Base-by-base conservation (phyloP, 2,888 invertebrate genomes). In the Brachyptera putata region DNA sequence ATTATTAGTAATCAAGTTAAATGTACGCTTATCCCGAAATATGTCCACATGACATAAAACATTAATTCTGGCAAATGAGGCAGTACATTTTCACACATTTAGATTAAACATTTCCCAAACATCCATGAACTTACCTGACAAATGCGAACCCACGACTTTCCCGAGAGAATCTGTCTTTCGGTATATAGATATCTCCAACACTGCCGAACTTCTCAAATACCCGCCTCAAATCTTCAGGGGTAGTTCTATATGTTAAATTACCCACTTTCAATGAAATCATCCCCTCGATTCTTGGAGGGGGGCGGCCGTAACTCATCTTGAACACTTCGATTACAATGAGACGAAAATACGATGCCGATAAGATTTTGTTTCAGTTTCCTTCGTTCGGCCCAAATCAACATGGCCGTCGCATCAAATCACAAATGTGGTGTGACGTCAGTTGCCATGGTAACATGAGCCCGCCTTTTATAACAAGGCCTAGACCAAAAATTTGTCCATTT, bases 151-250 rank as follows among this genome's bases (percentile, higher is more conserved):
- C 98, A 70, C 97, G 84, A 72, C 95, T 96, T 78, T 97, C 97
- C 67, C 95, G 84, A n/a, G 95, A 94, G 75, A 83, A 85, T 61
- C 96, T 85, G 76, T 99, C 98, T 69, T 95, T 83, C 16, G 99
- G 99, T 75, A 99, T 98, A 78, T 98, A 98, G 74, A 99, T 95
- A 78, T 98, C 98, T 56, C 98, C 98, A 63, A 99, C 96, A 76
- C 98, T 97, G 50, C 99, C 98, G 76, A 96, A 98, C 75, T 95
- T 86, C 74, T 95, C 94, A 73, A 95, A 95, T 58, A 92, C 93
- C 66, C 94, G 84, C 69, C 95, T 84, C 69, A 99, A 80, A 80
- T 98, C 98, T 74, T 97, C 96, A 58, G 95, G 94, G 57, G 96
- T 96, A 53, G 98, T 98, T 66, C 97, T 86, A 76, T 97, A 98